Evolutionary conservation across 2,113 vertebrate species (phyloP).

Genomic region (Saccopteryx bilineata): DNA sequence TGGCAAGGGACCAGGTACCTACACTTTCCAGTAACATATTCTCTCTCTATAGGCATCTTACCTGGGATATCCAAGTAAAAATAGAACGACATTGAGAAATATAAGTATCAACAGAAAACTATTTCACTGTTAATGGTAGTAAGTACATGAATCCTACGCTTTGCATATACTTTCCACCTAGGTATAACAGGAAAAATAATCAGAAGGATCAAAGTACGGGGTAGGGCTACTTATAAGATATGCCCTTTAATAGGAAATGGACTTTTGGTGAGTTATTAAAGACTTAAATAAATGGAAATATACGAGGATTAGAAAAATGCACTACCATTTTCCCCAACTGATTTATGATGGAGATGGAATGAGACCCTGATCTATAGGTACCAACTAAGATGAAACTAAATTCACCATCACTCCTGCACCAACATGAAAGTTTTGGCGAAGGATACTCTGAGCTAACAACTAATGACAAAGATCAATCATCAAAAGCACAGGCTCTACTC

Average conservation of each 20-base stretch:
- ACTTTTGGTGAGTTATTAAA: not conserved
- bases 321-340: not conserved
- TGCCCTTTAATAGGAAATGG: not conserved
- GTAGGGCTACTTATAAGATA: not conserved
- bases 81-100: conserved; percentile 9
- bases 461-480: not conserved
- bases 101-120: not conserved
- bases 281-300: not conserved
- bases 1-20: not conserved
- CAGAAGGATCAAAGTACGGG: not conserved
- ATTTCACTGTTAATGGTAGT: not conserved
- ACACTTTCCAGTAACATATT: not conserved
- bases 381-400: not conserved
- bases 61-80: not conserved
- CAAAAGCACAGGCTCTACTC: too few relatives aligned
- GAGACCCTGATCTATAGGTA: not conserved
- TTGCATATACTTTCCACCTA: not conserved
- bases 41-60: not conserved
- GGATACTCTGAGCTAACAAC: not conserved
- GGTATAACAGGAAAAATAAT: not conserved
- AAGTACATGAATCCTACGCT: not conserved
- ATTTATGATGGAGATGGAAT: not conserved
- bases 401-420: not conserved
- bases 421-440: not conserved
- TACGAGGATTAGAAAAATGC: not conserved